Conservation (phyloP, 2,113 vertebrate species). For the Paramormyrops kingsleyae region DNA sequence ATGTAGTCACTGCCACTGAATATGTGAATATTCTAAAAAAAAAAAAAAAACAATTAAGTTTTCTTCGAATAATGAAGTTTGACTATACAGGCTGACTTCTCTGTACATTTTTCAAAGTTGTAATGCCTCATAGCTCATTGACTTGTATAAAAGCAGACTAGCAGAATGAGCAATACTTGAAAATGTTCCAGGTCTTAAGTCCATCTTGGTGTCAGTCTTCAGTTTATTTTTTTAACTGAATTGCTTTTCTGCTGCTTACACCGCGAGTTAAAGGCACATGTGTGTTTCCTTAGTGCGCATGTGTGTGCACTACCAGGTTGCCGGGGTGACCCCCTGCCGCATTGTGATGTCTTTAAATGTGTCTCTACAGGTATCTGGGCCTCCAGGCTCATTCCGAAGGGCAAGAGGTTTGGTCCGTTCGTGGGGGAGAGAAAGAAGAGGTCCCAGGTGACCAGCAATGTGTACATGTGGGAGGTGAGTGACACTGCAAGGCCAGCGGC, state of each 20-base stretch:
- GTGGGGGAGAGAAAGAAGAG: slow-evolving; percentile 88
- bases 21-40: not conserved
- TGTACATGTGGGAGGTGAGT: slow-evolving; percentile 97
- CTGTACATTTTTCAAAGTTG: not conserved
- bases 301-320: not conserved
- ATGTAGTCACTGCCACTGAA: not conserved
- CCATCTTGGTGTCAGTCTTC: not conserved
- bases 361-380: slow-evolving; percentile 81
- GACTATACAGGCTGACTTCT: not conserved
- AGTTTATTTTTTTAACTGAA: not conserved
- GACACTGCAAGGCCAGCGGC: not conserved
- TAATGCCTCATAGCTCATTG: not conserved
- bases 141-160: not conserved
- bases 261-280: not conserved
- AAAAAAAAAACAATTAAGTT: not conserved
- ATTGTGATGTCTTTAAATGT: slow-evolving; percentile 10
- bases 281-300: not conserved
- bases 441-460: slow-evolving; percentile 90
- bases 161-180: not conserved
- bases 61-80: not conserved
- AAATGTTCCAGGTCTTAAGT: not conserved
- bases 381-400: slow-evolving; percentile 78
- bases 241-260: not conserved
- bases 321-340: no score
- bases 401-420: slow-evolving; percentile 87